Evolutionary conservation across 2,113 vertebrate genomes (phyloP), one percentile per base, ranked within the genome.

Genomic region (Atractosteus spatula): DNA sequence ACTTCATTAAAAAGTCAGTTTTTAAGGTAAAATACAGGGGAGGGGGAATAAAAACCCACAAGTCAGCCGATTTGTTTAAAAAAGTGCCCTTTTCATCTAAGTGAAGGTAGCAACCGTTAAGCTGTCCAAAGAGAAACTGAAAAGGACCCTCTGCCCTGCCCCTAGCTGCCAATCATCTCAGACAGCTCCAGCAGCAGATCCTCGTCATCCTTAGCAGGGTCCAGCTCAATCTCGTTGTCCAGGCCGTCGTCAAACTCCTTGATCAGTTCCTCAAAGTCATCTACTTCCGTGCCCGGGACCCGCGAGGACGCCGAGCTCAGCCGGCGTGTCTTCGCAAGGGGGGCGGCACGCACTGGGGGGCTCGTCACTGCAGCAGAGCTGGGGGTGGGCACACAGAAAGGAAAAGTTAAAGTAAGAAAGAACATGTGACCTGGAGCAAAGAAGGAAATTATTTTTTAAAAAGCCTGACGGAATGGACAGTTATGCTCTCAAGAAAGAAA

Each of bases 181-280:
- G 96, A 96, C 0, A 98, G 92, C 79, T 99, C 97, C 78, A 96
- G 89, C n/a, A 99, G 85, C 55, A 98, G 92, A 68, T 96, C 96
- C 0, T 98, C 97, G 78, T 97, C 96, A 10, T 94, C 95, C 3
- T 97, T 95, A 12, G 90, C 92, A 0, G 95, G 89, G 69, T 98
- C 96, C 76, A 97, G 78, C 70, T 95, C 93, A 4, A 95, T 90
- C 4, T 95, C 95, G 1, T 89, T 93, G 77, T 95, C 95, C 72
- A 96, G 82, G 66, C 94, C 94, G 67, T 95, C 95, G 59, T 94
- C 94, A 85, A 99, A 97, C 81, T 98, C 95, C 82, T 91, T 96
- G 72, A 99, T 94, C 13, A 99, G 85, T 41, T 96, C 92, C 54
- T 98, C 97, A 2, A 98, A 96, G 74, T 98, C 95, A 2, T 98